Percentiles rank a stretch among this genome's conserved stretches.
Evolutionary conservation across 2,888 invertebrate genomes (phyloP).

Genomic region (Acrocyrtus sp.): DNA sequence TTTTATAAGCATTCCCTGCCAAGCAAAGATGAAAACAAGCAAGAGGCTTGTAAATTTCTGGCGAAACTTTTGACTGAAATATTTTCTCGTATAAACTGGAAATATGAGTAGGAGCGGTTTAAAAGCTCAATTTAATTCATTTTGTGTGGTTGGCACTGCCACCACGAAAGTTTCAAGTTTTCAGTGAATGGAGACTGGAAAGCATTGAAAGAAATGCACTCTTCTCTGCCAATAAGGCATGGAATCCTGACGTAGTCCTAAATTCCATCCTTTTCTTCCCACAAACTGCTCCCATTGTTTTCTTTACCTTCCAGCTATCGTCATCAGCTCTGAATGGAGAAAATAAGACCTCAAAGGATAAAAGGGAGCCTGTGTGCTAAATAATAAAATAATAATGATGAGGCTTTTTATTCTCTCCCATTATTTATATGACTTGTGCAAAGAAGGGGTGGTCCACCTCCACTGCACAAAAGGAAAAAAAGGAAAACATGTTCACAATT

Average conservation of each 20-base stretch:
- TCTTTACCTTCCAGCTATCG: background rate
- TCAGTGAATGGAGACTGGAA: too few species aligned
- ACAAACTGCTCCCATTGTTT: background rate
- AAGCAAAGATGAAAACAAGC: too few species aligned
- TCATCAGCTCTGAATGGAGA: background rate
- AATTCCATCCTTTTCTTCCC: background rate
- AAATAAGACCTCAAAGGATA: background rate
- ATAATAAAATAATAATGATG: background rate
- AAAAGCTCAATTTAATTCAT: constrained; percentile 24
- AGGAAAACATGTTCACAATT: constrained; percentile 27
- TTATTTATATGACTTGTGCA: constrained; percentile 36
- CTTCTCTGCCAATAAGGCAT: background rate
- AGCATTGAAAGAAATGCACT: background rate
- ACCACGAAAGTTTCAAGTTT: constrained; percentile 14
- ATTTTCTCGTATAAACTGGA: constrained; percentile 1
- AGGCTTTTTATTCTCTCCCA: constrained; percentile 1
- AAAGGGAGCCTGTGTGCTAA: background rate
- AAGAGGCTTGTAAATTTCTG: too few species aligned
- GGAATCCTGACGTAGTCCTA: background rate
- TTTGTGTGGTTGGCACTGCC: constrained; percentile 25
- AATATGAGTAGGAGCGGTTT: constrained; percentile 6
- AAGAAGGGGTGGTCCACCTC: constrained; percentile 40
- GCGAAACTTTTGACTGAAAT: background rate
- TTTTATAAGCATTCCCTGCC: too few species aligned
- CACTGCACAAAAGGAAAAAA: background rate